phyloP scores from a whole-genome alignment of 2,113 vertebrate genomes.

The Brachionichthys hirsutus region DNA sequence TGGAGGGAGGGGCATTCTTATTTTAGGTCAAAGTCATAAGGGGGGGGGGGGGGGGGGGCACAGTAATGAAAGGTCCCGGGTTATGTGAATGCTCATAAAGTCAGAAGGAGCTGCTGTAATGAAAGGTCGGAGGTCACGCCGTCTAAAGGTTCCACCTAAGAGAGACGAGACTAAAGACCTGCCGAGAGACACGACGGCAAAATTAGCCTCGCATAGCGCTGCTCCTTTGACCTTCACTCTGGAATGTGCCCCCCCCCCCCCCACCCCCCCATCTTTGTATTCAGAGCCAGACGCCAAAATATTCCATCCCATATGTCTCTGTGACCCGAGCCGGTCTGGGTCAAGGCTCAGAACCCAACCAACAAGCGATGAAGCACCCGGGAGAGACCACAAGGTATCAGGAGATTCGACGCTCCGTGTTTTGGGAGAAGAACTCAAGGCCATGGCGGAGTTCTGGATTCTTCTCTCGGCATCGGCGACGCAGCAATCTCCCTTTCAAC shows the following conservation, averaged over 20 bases:
- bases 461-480: too few species aligned
- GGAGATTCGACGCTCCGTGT: too few species aligned
- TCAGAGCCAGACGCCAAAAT: constrained; percentile 8
- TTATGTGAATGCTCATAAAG: constrained; percentile 6
- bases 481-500: too few species aligned
- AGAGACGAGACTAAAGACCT: constrained; percentile 14
- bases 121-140: neutral
- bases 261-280: constrained; percentile 1
- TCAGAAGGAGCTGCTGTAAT: constrained; percentile 2
- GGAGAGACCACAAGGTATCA: neutral
- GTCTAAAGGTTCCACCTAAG: neutral
- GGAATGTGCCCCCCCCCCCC: constrained; percentile 32
- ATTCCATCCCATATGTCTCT: constrained; percentile 7
- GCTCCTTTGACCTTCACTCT: constrained; percentile 13
- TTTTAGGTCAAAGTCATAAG: constrained; percentile 13
- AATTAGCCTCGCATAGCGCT: neutral
- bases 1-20: neutral
- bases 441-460: too few species aligned
- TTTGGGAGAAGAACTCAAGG: neutral
- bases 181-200: neutral
- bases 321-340: constrained; percentile 19
- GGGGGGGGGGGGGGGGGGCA: neutral
- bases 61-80: constrained; percentile 12
- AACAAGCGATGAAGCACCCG: neutral
- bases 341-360: constrained; percentile 20